Base-by-base conservation (phyloP, 92 coral and sea anemone species). In the Zoanthus gigantus region DNA sequence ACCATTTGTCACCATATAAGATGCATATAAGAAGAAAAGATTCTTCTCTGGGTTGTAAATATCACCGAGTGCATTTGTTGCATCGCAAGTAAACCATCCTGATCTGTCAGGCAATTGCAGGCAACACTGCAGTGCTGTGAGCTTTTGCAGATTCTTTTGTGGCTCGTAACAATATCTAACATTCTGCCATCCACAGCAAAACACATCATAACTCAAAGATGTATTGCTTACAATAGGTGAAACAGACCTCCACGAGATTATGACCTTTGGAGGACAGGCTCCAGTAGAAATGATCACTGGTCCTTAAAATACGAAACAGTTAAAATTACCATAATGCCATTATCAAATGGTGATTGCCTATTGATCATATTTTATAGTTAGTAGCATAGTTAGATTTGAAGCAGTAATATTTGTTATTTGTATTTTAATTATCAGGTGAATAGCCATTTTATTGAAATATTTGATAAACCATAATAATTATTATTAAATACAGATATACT, bases 211-310 rank as follows among this genome's bases (percentile, higher is more conserved):
- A 2, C 9, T 18, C 0, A 81, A 23, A 11, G 61, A 9, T 4
- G 75, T 17, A 6, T 18, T 28, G 9, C 12, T 56, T 71, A 30
- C 6, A 57, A 42, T 60, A 34, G 74, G 60, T 66, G 42, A 23
- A 10, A 61, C 4, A n/a, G 84, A 42, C 44, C 0, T 44, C 74
- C 74, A 80, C 12, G 85, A 63, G 63, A 63, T 17, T 32, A 65
- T 65, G 7, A 60, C 74, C n/a, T 45, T 65, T 5, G 60, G 85
- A 6, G 73, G 85, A 7, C 85, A 80, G 17, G 85, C 85, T 44
- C 85, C 85, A 18, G 85, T 80, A 28, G 85, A 45, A 11, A 18
- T 45, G 50, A 45, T 44, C 12, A 18, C 23, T 23, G 57, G 74
- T 48, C 42, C 85, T 80, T 53, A 60, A 7, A 60, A 2, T 14